Evolutionary conservation across 2,113 vertebrate genomes (phyloP), one percentile per base, ranked within the genome.

Genomic region (Pterocles orientalis): DNA sequence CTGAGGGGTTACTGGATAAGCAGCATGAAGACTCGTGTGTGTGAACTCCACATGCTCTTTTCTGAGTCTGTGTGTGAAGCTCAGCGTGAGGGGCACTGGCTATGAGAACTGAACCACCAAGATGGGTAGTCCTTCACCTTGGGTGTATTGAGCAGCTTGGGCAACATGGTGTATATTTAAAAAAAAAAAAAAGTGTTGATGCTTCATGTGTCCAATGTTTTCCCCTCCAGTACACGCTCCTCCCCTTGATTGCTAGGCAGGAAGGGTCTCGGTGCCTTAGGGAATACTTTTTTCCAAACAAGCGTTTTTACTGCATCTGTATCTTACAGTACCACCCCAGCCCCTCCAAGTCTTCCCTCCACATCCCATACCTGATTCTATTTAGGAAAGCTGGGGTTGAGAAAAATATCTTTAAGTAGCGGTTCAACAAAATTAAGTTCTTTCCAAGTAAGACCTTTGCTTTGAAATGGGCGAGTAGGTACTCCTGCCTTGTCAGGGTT

Each of bases 41-140:
- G 9, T 58, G n/a, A 83, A 39, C 9, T 48, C 13, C 26, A 36
- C 18, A 0, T 0, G 1, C 31, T 69, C 41, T 34, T 14, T 48
- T 26, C 39, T 50, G 56, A 36, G 50, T 25, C 28, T 58, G 14
- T 1, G 0, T 75, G 14, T 58, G 47, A 71, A 68, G n/a, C 29
- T 60, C 43, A 50, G 43, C 43, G 2, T 18, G n/a, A 82, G 43
- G 36, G 33, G 14, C 53, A 41, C 19, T 43, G 48, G 9, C 61
- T 43, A 0, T 48, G 51, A 26, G 54, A 92, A 3, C 20, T 31
- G n/a, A 76, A 15, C 50, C 43, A 14, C 45, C 33, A 47, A 25
- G n/a, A 25, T 43, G 58, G 28, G 10, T 29, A 4, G 18, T 66
- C 24, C 36, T 70, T 57, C 54, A 57, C 47, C 28, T 58, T 24